These are phyloP conservation scores for Podarcis muralis DNA, from an alignment of 2,113 vertebrate genomes.

Conservation along the genomic window DNA sequence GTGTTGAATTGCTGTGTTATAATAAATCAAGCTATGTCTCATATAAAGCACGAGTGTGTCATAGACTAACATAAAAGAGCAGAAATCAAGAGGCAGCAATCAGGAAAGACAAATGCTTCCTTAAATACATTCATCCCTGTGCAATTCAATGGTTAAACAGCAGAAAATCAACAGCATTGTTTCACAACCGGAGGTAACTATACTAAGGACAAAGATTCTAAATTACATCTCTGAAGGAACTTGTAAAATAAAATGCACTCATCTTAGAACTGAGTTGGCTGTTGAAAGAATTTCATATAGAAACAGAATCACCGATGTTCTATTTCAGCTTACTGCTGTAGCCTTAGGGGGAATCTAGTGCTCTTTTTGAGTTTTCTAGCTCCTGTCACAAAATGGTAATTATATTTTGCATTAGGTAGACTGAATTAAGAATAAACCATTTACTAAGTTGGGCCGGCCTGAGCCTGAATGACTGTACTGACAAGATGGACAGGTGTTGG, in stretches of 20 bases:
- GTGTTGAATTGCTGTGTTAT: neutral
- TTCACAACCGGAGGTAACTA: constrained; percentile 8
- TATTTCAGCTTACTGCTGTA: neutral
- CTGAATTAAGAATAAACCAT: neutral
- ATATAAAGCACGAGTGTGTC: neutral
- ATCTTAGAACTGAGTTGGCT: neutral
- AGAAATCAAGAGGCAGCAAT: constrained; percentile 7
- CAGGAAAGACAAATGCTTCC: neutral
- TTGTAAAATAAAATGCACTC: neutral
- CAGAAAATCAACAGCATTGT: constrained; percentile 12
- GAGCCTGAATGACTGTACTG: neutral
- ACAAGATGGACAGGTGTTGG: neutral
- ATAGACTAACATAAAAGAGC: neutral
- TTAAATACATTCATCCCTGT: neutral
- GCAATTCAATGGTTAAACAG: neutral
- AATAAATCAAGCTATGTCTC: neutral
- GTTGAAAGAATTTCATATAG: constrained; percentile 5
- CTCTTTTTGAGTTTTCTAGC: neutral
- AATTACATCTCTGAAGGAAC: neutral
- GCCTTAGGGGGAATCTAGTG: neutral
- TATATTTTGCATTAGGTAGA: neutral
- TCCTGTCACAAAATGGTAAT: neutral
- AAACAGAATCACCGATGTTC: neutral
- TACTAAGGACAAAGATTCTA: constrained; percentile 16
- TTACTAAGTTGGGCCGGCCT: neutral